phyloP scores from a whole-genome alignment of 2,113 vertebrate genomes.

The Vanacampus margaritifer region DNA sequence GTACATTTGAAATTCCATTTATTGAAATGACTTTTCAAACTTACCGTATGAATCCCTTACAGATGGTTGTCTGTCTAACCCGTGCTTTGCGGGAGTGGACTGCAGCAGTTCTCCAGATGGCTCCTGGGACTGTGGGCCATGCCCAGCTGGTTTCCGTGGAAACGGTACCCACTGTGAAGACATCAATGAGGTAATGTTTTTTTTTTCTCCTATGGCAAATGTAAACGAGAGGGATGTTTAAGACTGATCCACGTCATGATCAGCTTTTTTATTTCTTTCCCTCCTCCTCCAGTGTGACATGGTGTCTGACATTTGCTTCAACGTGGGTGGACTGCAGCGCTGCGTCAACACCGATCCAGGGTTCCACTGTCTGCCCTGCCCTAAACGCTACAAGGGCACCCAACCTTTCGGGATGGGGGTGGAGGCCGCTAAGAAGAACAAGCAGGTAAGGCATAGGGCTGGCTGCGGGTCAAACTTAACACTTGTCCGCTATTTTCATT shows the following conservation, averaged over 20 bases:
- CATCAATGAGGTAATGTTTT: constrained; percentile 89
- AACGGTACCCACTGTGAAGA: constrained; percentile 91
- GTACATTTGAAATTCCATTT: not conserved
- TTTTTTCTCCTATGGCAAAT: constrained; percentile 2
- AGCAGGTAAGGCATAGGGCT: constrained; percentile 77
- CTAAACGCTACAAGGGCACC: constrained; percentile 88
- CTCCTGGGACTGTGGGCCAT: constrained; percentile 93
- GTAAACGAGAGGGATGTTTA: not conserved
- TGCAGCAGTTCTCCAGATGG: constrained; percentile 91
- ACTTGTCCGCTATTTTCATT: no score
- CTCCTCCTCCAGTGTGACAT: constrained; percentile 79
- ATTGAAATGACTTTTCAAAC: constrained; percentile 1
- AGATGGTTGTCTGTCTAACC: constrained; percentile 96
- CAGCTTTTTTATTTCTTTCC: not conserved
- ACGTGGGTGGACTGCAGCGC: constrained; percentile 76
- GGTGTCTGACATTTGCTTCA: constrained; percentile 88
- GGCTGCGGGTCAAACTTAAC: no score
- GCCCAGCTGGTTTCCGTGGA: constrained; percentile 87
- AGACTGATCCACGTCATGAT: not conserved
- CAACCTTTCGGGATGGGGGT: constrained; percentile 90
- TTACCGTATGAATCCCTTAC: constrained; percentile 16
- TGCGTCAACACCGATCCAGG: constrained; percentile 93
- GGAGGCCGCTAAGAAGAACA: constrained; percentile 82
- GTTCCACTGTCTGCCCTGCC: constrained; percentile 94
- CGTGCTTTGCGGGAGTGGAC: constrained; percentile 88